A percentile compares a stretch with the other conserved stretches of the same genome.
Conservation (phyloP, 2,888 invertebrate species). For the Periphyllus acericola region DNA sequence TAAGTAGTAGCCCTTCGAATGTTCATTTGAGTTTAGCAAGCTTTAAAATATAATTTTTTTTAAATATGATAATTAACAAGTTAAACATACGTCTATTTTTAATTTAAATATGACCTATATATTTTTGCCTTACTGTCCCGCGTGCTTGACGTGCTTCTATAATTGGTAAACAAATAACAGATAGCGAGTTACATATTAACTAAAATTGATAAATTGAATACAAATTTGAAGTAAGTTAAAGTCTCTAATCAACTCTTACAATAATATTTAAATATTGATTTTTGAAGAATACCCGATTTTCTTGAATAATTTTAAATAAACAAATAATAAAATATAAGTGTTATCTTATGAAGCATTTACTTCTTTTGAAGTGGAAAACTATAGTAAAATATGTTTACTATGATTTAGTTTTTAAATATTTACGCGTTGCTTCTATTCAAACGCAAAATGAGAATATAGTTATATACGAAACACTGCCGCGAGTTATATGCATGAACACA, state of each 20-base stretch:
- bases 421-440: no score
- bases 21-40: not conserved
- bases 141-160: not conserved
- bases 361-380: not conserved
- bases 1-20: not conserved
- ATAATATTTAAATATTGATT: no score
- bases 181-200: not conserved
- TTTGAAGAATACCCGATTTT: not conserved
- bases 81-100: not conserved
- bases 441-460: not conserved
- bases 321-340: not conserved
- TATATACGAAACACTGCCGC: no score
- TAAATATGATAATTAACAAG: not conserved
- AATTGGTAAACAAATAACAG: slow-evolving; percentile 12
- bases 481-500: not conserved
- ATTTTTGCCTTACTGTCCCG: not conserved
- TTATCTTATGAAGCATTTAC: not conserved
- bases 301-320: not conserved
- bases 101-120: slow-evolving; percentile 31
- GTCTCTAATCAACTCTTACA: no score
- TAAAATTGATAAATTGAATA: no score
- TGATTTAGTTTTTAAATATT: not conserved
- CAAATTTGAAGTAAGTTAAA: no score
- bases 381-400: not conserved
- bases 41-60: not conserved